Conservation (phyloP, 1,140 invertebrate genomes). For the Vanessa atalanta region DNA sequence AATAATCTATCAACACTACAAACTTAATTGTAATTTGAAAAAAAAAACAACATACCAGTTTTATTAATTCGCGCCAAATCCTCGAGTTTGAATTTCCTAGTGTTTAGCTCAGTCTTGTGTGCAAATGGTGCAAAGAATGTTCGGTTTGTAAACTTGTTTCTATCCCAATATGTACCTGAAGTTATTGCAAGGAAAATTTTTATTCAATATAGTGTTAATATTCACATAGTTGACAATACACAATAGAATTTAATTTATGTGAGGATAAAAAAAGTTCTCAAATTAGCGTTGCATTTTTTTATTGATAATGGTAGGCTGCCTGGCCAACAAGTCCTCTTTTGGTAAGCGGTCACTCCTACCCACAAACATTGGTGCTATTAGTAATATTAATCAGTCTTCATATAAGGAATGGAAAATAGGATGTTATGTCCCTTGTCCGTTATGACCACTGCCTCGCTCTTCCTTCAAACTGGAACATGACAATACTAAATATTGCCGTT, state of each 20-base stretch:
- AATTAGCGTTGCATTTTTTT: too few species aligned
- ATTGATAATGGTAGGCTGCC: too few species aligned
- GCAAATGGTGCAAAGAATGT: constrained; percentile 97
- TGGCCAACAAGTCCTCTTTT: too few species aligned
- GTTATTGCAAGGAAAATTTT: constrained; percentile 44
- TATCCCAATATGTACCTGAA: constrained; percentile 95
- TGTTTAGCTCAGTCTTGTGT: constrained; percentile 92
- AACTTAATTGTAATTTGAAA: not conserved
- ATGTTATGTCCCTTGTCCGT: too few species aligned
- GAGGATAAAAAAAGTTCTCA: too few species aligned
- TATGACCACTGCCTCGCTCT: too few species aligned
- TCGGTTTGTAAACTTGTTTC: constrained; percentile 96
- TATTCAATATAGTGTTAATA: not conserved
- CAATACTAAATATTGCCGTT: too few species aligned
- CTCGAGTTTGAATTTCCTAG: constrained; percentile 92
- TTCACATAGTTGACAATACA: not conserved
- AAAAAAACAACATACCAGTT: constrained; percentile 80
- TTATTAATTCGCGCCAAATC: constrained; percentile 91
- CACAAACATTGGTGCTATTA: too few species aligned
- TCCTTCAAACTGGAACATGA: too few species aligned
- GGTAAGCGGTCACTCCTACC: too few species aligned
- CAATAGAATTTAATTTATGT: not conserved
- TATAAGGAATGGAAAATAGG: too few species aligned
- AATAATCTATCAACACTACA: not conserved
- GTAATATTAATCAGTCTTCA: too few species aligned